Evolutionary conservation across 1,140 invertebrate species (phyloP), one percentile per base, ranked within the genome.

Genomic region (Chrysoperla carnea): DNA sequence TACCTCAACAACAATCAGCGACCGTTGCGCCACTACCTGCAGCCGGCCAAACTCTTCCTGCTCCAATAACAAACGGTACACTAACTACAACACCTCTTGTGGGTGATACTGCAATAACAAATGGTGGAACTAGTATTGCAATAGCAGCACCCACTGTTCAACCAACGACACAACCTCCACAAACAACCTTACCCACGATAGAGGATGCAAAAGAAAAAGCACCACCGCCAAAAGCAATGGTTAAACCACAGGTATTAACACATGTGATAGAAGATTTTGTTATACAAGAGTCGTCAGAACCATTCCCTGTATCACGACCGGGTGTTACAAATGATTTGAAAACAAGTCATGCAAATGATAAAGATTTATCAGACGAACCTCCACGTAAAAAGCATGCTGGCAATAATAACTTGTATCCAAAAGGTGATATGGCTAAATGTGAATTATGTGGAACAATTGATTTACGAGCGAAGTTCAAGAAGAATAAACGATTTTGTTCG

Each of bases 261-360:
- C 93, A 97, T 59, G 86, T 95, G 2, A 95, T 97, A 44, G 92
- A 95, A 64, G 92, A 91, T 13, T 95, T 91, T 62, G 84, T 96
- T 4, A 96, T 97, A 52, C 90, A 94, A 62, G 93, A 98, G 70
- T 80, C 79, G 0, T 79, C 75, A 2, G 81, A 85, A 66, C 88
- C 89, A 0, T 94, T 94, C 57, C 84, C 87, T 6, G 84, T 90
- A 43, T 83, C 82, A 63, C 59, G 75, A 40, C 66, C 68, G 8
- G 62, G 63, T 7, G 51, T 72, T 14, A 58, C 68, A 50, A 63
- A 67, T 38, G 60, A 64, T 45, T 46, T 63, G 29, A 58, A 57
- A 46, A 49, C 54, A 29, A 55, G 47, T 28, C 60, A 68, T 43
- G 56, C 65, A 56, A 52, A 68, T 49, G 51, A 62, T 53, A 58